A percentile compares a stretch with the other conserved stretches of the same genome.
phyloP scores from a whole-genome alignment of 2,797 vertebrate genomes.

The Xyrichtys novacula region DNA sequence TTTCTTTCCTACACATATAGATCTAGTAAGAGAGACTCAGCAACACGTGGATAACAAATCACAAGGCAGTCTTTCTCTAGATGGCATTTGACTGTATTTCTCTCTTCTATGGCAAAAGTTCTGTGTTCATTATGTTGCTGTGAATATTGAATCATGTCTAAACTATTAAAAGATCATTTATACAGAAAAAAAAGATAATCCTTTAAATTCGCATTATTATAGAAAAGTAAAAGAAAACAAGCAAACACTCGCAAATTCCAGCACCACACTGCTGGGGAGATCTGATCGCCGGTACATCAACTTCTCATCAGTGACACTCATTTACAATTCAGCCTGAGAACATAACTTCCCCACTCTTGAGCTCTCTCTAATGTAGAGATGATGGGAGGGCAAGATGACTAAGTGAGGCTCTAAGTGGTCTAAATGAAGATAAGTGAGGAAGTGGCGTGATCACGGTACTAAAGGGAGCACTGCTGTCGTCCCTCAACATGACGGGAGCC shows the following conservation, averaged over 20 bases:
- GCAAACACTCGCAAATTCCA: neutral
- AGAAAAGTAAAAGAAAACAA: neutral
- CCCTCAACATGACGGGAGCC: slow-evolving; percentile 17
- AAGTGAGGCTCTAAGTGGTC: slow-evolving; percentile 75
- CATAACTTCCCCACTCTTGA: slow-evolving; percentile 30
- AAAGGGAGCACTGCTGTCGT: slow-evolving; percentile 40
- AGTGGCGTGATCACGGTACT: slow-evolving; percentile 35
- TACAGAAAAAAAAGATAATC: neutral
- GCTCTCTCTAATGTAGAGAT: slow-evolving; percentile 66
- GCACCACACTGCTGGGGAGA: neutral
- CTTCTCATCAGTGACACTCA: slow-evolving; percentile 51
- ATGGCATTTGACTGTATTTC: neutral
- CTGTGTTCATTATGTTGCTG: neutral
- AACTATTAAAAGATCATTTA: too few relatives aligned
- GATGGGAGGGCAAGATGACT: slow-evolving; percentile 71
- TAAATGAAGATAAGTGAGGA: slow-evolving; percentile 83
- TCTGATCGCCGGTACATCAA: slow-evolving; percentile 28
- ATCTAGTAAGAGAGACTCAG: neutral
- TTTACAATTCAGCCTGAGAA: slow-evolving; percentile 43
- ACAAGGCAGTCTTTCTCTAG: neutral
- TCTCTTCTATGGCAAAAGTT: neutral
- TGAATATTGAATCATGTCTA: too few relatives aligned
- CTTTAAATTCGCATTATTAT: neutral
- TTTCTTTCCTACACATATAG: neutral
- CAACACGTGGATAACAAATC: neutral